Conservation (phyloP, 2,888 invertebrate genomes). For the Sarcophaga caerulescens region DNA sequence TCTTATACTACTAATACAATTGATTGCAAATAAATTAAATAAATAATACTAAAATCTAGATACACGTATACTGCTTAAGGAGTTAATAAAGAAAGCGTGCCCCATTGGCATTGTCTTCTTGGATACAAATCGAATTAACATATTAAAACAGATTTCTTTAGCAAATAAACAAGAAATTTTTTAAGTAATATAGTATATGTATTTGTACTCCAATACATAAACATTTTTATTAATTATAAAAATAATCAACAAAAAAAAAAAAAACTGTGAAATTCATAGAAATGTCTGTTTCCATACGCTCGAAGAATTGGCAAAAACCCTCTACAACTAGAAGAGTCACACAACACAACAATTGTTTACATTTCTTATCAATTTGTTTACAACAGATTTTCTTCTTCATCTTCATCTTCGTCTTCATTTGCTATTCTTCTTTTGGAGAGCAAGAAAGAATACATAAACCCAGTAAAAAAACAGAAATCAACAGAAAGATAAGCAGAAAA, state of each 20-base stretch:
- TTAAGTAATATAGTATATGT: neutral
- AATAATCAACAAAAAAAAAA: neutral
- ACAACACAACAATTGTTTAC: slow-evolving; percentile 40
- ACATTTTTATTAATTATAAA: slow-evolving; percentile 9
- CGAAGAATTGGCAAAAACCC: neutral
- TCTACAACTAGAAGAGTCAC: neutral
- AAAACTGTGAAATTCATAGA: neutral
- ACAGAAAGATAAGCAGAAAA: neutral
- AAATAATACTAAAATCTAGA: neutral
- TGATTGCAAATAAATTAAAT: slow-evolving; percentile 8
- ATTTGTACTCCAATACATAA: neutral
- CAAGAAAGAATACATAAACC: slow-evolving; percentile 21
- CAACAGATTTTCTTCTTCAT: slow-evolving; percentile 21
- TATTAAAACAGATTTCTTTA: neutral
- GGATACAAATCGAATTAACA: slow-evolving; percentile 10
- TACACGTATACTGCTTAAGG: neutral
- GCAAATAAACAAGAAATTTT: slow-evolving; percentile 2
- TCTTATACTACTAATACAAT: neutral
- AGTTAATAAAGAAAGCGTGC: slow-evolving; percentile 42
- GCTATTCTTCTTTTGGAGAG: neutral
- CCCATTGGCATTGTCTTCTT: slow-evolving; percentile 2
- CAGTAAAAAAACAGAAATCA: neutral
- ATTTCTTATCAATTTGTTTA: slow-evolving; percentile 60
- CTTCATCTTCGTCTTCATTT: neutral
- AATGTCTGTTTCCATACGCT: neutral